A percentile compares a stretch with the other conserved stretches of the same genome.
Conservation (phyloP, 37 sponge, comb jelly and placozoan species). For the Ephydatia muelleri region DNA sequence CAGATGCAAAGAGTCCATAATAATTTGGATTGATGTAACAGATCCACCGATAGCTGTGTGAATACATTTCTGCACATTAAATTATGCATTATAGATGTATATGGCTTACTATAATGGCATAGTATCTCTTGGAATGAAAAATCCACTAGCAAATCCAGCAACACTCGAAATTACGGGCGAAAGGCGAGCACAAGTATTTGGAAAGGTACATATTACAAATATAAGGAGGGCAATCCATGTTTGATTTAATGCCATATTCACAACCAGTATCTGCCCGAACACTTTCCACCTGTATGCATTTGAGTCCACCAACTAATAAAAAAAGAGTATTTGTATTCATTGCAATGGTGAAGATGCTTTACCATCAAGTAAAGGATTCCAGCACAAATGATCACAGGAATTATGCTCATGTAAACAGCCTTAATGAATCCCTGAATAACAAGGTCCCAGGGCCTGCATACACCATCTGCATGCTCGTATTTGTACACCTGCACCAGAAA, state of each 20-base stretch:
- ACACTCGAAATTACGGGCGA: conserved; percentile 77
- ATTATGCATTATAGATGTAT: background rate
- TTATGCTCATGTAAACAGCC: conserved; percentile 13
- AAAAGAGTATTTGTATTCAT: background rate
- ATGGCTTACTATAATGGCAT: conserved; percentile 70
- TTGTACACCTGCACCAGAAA: conserved; percentile 27
- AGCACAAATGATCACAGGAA: conserved; percentile 51
- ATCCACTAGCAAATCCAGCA: conserved; percentile 84
- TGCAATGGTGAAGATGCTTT: background rate
- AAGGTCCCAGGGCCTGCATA: conserved; percentile 53
- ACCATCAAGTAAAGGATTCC: conserved; percentile 61
- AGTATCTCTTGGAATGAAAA: conserved; percentile 66
- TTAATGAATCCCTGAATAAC: conserved; percentile 72
- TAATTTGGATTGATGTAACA: conserved; percentile 81
- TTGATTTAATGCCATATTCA: conserved; percentile 77
- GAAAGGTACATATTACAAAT: conserved; percentile 45
- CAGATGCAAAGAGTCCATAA: conserved; percentile 67
- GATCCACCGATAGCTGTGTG: conserved; percentile 59
- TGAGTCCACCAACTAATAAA: background rate
- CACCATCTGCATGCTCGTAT: conserved; percentile 78
- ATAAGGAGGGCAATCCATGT: conserved; percentile 76
- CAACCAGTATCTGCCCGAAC: conserved; percentile 31
- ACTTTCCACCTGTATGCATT: conserved; percentile 8
- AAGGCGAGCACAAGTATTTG: conserved; percentile 45
- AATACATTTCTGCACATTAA: background rate